Evolutionary conservation across 2,113 vertebrate species (phyloP).

Genomic region (Recurvirostra avosetta): DNA sequence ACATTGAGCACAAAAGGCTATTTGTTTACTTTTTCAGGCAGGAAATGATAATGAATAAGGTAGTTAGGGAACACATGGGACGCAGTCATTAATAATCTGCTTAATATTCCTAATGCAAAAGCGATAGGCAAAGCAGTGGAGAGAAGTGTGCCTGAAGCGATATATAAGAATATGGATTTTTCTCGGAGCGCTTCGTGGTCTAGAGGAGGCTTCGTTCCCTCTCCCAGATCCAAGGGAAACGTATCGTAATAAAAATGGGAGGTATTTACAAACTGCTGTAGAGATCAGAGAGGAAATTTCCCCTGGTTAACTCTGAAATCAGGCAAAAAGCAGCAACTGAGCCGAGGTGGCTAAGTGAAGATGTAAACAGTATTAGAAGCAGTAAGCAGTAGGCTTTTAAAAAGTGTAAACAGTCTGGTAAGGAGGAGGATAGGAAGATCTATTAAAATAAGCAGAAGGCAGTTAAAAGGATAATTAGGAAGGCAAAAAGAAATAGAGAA

Average conservation of each 20-base stretch:
- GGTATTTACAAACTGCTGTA: constrained; percentile 13
- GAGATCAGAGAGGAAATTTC: constrained; percentile 49
- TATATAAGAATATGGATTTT: background rate
- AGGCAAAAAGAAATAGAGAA: constrained; percentile 52
- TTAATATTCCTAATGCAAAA: constrained; percentile 27
- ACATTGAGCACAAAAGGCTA: constrained; percentile 28
- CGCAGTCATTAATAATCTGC: background rate
- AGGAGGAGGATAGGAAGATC: constrained; percentile 56
- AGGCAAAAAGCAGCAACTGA: constrained; percentile 2
- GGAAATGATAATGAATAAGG: constrained; percentile 39
- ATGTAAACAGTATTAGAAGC: constrained; percentile 59
- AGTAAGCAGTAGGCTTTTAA: constrained; percentile 59
- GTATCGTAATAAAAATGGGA: background rate
- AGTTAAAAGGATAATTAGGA: constrained; percentile 68
- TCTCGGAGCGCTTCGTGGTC: background rate
- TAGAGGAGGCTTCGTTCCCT: background rate
- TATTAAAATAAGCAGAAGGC: constrained; percentile 70
- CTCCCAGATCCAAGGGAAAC: background rate
- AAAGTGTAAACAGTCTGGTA: constrained; percentile 63
- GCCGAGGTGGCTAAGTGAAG: constrained; percentile 45
- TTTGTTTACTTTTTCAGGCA: constrained; percentile 51
- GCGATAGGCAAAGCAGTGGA: background rate
- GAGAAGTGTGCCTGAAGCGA: background rate
- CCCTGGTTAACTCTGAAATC: background rate
- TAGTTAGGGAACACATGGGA: constrained; percentile 31